Base-by-base conservation (phyloP, 2,888 invertebrate species). In the Agrilus mali region DNA sequence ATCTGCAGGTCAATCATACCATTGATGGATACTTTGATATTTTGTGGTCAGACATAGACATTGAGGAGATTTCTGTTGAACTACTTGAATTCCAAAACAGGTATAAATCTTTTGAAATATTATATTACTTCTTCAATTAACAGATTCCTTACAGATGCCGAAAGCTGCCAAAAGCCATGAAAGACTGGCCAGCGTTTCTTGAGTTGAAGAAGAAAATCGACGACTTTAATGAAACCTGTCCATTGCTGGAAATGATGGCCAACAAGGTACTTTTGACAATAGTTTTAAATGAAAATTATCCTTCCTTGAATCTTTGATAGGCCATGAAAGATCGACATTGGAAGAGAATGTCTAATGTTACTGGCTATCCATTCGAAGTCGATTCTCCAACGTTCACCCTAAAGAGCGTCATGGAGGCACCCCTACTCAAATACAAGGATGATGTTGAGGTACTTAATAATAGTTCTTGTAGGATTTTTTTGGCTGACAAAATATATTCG, bases 181-280 rank as follows among this genome's bases (percentile, higher is more conserved):
- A 85, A 59, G 82, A 86, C 42, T 92, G 90, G 90, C 86, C 86
- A 0, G 90, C 92, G 0, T 93, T 72, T 59, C 74, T 84, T 41
- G 89, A 88, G 52, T 65, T 93, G 45, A 90, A 88, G 60, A 80
- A 80, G 50, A 90, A 87, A 67, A 89, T 93, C 47, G 90, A 92
- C 53, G 89, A 92, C 59, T 92, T 93, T 61, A 89, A 84, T 59
- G 82, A 90, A 63, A 85, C 83, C 7, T 88, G 88, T 59, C 90
- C 90, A 0, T 60, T 93, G 31, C 64, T 92, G 22, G 88, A 90
- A 60, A 57, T 90, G 51, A 90, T 93, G 90, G 83, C 89, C 4
- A 85, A 87, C 57, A 86, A 86, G 59, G 78, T 64, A 48, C n/a
- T n/a, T n/a, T n/a, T 6, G 10, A 27, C 12, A 45, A 16, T 33